phyloP scores from a whole-genome alignment of 1,140 invertebrate species.

The Mercenaria mercenaria region DNA sequence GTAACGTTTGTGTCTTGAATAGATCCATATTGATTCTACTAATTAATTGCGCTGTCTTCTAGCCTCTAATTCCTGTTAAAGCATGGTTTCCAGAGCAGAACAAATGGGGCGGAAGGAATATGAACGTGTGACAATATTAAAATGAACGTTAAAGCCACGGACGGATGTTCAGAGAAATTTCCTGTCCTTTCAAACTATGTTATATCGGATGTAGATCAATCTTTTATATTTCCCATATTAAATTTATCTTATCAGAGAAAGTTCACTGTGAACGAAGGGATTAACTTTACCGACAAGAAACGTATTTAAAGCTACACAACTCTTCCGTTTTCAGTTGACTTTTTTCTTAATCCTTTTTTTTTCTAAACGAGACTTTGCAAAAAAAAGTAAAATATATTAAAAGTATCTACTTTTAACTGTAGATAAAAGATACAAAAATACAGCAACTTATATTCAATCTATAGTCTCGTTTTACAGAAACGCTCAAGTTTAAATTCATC shows the following conservation, averaged over 20 bases:
- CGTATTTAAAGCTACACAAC: too few species aligned
- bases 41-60: slow-evolving; percentile 54
- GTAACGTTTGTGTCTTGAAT: slow-evolving; percentile 33
- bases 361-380: too few species aligned
- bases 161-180: slow-evolving; percentile 48
- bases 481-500: too few species aligned
- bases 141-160: slow-evolving; percentile 39
- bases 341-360: too few species aligned
- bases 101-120: slow-evolving; percentile 53
- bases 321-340: too few species aligned
- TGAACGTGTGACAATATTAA: slow-evolving; percentile 44
- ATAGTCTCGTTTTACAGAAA: too few species aligned
- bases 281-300: too few species aligned
- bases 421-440: too few species aligned
- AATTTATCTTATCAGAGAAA: slow-evolving; percentile 21
- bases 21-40: slow-evolving; percentile 51
- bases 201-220: slow-evolving; percentile 31
- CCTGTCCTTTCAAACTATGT: slow-evolving; percentile 25
- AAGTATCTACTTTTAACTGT: too few species aligned
- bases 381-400: too few species aligned
- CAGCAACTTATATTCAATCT: too few species aligned
- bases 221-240: slow-evolving; percentile 27
- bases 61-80: background rate
- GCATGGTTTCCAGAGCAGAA: background rate
- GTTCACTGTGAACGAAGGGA: background rate